Percentiles rank a stretch among this genome's conserved stretches.
phyloP scores from a whole-genome alignment of 2,888 invertebrate genomes.

The Alloplasta piceator region DNA sequence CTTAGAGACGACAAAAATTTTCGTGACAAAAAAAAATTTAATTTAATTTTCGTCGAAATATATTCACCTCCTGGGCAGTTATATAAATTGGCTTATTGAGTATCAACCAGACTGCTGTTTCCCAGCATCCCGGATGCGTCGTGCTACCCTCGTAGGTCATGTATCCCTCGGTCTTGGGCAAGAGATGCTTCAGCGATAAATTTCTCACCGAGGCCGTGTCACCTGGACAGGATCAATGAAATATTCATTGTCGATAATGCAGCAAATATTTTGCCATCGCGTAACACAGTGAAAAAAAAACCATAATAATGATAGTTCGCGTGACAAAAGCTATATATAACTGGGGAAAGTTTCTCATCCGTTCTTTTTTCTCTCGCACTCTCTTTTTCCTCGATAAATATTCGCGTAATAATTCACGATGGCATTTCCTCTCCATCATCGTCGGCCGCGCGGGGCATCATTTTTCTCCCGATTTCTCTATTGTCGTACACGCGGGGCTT shows the following conservation, averaged over 20 bases:
- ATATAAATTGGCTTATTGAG: constrained; percentile 99
- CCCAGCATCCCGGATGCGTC: constrained; percentile 99
- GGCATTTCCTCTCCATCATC: neutral
- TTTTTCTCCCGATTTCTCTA: neutral
- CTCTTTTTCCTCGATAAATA: neutral
- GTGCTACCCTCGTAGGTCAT: constrained; percentile 99
- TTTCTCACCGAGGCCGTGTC: constrained; percentile 92
- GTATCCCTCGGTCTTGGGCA: constrained; percentile 96
- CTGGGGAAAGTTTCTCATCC: neutral
- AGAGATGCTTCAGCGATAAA: constrained; percentile 92
- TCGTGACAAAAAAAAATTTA: no score
- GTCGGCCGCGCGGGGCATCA: neutral
- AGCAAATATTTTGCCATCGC: neutral
- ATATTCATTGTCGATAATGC: neutral
- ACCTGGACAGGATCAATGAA: constrained; percentile 85
- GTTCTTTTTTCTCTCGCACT: neutral
- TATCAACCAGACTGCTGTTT: constrained; percentile 99
- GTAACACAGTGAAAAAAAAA: neutral
- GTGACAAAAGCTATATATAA: neutral
- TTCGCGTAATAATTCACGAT: neutral
- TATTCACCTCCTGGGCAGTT: constrained; percentile 94
- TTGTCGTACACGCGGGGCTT: no score
- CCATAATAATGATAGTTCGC: neutral
- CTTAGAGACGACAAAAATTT: no score
- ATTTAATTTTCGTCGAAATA: no score